A percentile compares a stretch with the other conserved stretches of the same genome.
Conservation (phyloP, 2,113 vertebrate genomes). For the Origma solitaria region DNA sequence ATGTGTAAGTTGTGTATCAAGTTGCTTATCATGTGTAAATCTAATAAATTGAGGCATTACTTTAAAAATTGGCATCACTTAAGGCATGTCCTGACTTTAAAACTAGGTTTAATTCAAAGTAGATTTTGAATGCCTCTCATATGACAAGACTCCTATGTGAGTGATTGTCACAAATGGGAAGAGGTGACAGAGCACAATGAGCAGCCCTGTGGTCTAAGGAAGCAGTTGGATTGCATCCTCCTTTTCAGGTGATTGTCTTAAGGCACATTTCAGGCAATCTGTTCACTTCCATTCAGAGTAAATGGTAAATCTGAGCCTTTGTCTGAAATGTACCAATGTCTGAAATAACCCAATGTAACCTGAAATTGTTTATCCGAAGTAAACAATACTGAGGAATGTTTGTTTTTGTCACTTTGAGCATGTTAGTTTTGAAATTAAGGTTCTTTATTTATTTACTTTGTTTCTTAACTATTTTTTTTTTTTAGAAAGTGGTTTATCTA, state of each 20-base stretch:
- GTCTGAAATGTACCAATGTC: not conserved
- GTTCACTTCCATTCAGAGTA: not conserved
- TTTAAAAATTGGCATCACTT: not conserved
- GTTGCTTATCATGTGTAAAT: not conserved
- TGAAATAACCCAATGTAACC: not conserved
- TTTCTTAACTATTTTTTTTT: not conserved
- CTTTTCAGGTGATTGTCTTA: not conserved
- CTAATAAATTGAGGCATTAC: not conserved
- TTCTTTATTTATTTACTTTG: not conserved
- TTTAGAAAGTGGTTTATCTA: not conserved
- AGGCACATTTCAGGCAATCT: not conserved
- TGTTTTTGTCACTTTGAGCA: not conserved
- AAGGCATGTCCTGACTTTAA: not conserved
- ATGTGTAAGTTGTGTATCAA: not conserved
- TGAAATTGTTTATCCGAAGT: not conserved
- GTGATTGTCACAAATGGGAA: not conserved
- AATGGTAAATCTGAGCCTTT: not conserved
- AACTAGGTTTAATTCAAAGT: not conserved
- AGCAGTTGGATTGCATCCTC: not conserved
- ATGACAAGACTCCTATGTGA: not conserved
- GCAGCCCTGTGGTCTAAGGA: not conserved
- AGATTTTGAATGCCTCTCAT: not conserved
- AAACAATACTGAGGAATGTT: not conserved
- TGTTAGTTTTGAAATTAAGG: not conserved
- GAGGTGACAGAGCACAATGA: not conserved